phyloP scores from a whole-genome alignment of 1,140 invertebrate genomes.

The Neotoxoptera formosana region DNA sequence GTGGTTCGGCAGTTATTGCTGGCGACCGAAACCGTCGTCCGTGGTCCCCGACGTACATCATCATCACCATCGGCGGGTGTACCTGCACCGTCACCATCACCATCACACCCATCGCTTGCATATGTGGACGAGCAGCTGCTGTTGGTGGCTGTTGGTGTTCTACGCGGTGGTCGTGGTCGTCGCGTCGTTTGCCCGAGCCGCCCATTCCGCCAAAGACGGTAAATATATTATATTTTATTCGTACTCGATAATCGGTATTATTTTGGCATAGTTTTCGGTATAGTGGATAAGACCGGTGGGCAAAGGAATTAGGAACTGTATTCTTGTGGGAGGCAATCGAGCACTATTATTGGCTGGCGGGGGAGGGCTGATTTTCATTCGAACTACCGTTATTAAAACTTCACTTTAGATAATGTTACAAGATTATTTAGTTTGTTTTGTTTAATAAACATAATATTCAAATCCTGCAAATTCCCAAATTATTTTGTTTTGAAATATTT shows the following conservation, averaged over 20 bases:
- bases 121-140: constrained; percentile 33
- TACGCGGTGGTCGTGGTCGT: constrained; percentile 22
- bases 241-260: not conserved
- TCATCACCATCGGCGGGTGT: not conserved
- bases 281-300: not conserved
- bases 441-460: too few relatives aligned
- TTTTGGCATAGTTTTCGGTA: not conserved
- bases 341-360: not conserved
- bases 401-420: not conserved
- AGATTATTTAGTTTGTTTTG: too few relatives aligned
- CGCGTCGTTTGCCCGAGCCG: constrained; percentile 17
- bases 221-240: not conserved
- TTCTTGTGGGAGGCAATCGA: not conserved
- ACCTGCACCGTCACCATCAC: not conserved
- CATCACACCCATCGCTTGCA: constrained; percentile 3
- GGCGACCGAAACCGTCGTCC: not conserved
- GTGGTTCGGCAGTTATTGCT: not conserved
- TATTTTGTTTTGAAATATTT: too few relatives aligned
- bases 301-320: not conserved
- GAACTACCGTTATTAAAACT: not conserved
- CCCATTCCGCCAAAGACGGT: constrained; percentile 42
- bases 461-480: too few relatives aligned
- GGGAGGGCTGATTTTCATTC: not conserved
- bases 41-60: not conserved
- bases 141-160: constrained; percentile 39